These are phyloP conservation scores for Ariopsis seemanni DNA, from an alignment of 2,113 vertebrate species.

Conservation along the genomic window DNA sequence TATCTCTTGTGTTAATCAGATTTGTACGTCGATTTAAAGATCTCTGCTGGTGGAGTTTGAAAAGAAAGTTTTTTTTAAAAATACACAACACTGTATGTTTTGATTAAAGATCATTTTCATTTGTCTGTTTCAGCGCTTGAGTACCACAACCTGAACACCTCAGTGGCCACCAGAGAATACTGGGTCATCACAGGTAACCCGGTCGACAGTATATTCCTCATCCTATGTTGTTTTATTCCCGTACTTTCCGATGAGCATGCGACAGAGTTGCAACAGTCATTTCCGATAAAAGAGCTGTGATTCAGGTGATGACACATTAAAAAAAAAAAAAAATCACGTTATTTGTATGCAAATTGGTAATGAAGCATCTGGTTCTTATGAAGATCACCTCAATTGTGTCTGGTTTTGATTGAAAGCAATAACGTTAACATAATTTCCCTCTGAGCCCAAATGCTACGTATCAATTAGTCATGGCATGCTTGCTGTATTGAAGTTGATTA, in stretches of 20 bases:
- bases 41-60: background rate
- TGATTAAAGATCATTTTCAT: background rate
- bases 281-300: background rate
- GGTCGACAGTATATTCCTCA: conserved; percentile 11
- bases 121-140: conserved; percentile 79
- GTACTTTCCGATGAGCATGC: background rate
- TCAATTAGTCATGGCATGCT: background rate
- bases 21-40: background rate
- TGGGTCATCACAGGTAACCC: conserved; percentile 95
- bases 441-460: background rate
- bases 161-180: conserved; percentile 86
- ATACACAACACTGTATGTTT: background rate
- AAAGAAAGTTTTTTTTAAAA: background rate
- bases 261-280: background rate
- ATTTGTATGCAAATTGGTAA: conserved; percentile 8
- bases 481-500: background rate
- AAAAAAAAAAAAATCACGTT: background rate
- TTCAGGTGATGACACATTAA: background rate
- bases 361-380: background rate
- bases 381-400: background rate
- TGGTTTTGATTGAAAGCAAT: background rate
- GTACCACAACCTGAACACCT: conserved; percentile 94
- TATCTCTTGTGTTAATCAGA: background rate
- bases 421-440: background rate
- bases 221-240: conserved; percentile 16